phyloP scores from a whole-genome alignment of 2,113 vertebrate species.

The Gadus macrocephalus region DNA sequence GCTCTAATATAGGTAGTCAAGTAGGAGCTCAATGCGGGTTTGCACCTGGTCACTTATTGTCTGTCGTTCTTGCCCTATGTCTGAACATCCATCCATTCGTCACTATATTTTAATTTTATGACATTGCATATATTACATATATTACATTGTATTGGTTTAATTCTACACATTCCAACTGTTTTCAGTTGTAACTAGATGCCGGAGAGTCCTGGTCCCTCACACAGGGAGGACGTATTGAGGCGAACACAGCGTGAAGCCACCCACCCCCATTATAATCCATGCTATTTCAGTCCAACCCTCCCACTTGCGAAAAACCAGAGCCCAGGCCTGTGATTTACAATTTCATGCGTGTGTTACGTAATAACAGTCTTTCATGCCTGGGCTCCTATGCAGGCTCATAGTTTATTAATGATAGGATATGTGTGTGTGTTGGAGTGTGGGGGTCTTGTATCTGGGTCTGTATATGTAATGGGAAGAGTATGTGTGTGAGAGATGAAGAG shows the following conservation, averaged over 20 bases:
- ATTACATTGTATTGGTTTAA: background rate
- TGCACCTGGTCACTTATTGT: no score
- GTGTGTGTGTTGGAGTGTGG: slow-evolving; percentile 19
- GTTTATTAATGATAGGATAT: slow-evolving; percentile 65
- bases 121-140: background rate
- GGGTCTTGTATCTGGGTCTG: slow-evolving; percentile 16
- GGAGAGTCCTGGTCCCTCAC: background rate
- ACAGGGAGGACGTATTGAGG: slow-evolving; percentile 12
- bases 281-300: slow-evolving; percentile 61
- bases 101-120: no score
- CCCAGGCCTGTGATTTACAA: slow-evolving; percentile 56
- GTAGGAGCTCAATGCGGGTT: no score
- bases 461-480: background rate
- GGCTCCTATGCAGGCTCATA: slow-evolving; percentile 51
- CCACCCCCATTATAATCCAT: slow-evolving; percentile 42
- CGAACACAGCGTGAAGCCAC: slow-evolving; percentile 40
- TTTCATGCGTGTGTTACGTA: slow-evolving; percentile 68
- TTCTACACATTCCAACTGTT: background rate
- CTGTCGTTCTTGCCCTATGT: no score
- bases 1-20: no score
- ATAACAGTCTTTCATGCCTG: slow-evolving; percentile 65
- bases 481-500: slow-evolving; percentile 21
- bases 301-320: slow-evolving; percentile 62
- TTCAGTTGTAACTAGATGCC: background rate
- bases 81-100: no score